phyloP scores from a whole-genome alignment of 2,113 vertebrate genomes.

The Malurus cyaneus region DNA sequence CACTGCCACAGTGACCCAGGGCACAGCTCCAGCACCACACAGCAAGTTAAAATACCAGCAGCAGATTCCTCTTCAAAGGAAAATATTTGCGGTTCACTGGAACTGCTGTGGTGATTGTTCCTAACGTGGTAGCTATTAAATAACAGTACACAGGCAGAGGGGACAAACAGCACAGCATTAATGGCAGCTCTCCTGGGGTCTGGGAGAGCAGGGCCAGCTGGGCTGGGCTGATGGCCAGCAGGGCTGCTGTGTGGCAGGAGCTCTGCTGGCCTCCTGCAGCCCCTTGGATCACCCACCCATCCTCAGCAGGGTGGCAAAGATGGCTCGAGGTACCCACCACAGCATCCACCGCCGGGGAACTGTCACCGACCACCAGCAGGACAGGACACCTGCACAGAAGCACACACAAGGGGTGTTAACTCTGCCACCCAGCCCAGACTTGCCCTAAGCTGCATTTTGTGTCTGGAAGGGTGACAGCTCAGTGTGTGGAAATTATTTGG shows the following conservation, averaged over 20 bases:
- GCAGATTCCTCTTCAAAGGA: slow-evolving; percentile 29
- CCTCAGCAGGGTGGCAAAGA: background rate
- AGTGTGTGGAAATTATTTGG: fast-evolving
- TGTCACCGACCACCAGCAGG: slow-evolving; percentile 90
- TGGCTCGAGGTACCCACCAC: slow-evolving; percentile 76
- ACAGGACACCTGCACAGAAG: slow-evolving; percentile 79
- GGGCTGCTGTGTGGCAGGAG: background rate
- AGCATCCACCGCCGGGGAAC: slow-evolving; percentile 88
- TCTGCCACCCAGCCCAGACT: fast-evolving
- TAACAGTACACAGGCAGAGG: background rate
- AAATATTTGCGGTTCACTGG: slow-evolving; percentile 51
- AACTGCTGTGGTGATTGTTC: slow-evolving; percentile 41
- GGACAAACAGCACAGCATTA: background rate
- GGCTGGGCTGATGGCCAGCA: background rate
- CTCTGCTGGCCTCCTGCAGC: background rate
- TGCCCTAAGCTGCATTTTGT: background rate
- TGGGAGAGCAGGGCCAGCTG: background rate
- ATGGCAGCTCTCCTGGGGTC: background rate
- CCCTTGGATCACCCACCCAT: background rate
- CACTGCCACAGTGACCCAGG: background rate
- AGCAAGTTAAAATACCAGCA: slow-evolving; percentile 31
- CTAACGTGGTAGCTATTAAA: slow-evolving; percentile 5
- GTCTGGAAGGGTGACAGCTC: background rate
- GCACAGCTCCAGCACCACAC: slow-evolving; percentile 47
- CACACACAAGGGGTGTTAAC: background rate